Conservation (phyloP, 1,140 invertebrate genomes). For the Laupala kohalensis region DNA sequence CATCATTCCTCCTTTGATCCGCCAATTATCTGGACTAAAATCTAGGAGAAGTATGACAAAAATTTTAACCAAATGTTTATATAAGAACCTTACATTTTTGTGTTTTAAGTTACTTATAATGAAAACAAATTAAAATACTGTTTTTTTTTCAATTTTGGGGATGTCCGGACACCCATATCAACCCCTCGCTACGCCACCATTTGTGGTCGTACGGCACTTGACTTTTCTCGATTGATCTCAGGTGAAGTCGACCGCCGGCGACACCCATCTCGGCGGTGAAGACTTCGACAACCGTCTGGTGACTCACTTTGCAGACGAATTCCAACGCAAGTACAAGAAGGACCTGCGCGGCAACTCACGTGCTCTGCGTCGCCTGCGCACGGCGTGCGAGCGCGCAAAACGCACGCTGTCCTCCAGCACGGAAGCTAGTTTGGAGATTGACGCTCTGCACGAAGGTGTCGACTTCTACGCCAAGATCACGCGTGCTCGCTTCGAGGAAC, state of each 20-base stretch:
- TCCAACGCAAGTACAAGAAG: conserved; percentile 55
- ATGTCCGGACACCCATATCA: too few relatives aligned
- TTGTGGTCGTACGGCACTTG: too few relatives aligned
- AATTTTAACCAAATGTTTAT: too few relatives aligned
- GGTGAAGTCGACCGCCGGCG: conserved; percentile 55
- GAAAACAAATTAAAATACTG: too few relatives aligned
- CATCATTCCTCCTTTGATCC: too few relatives aligned
- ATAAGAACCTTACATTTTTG: too few relatives aligned
- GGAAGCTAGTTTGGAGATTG: conserved; percentile 57
- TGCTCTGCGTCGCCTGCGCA: conserved; percentile 55
- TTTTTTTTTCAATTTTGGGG: too few relatives aligned
- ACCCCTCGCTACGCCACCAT: too few relatives aligned
- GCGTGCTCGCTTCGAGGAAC: conserved; percentile 58
- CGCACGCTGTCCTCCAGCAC: conserved; percentile 50
- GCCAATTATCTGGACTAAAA: too few relatives aligned
- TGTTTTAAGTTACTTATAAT: too few relatives aligned
- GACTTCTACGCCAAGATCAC: conserved; percentile 80
- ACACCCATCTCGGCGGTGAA: conserved; percentile 69
- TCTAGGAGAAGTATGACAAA: too few relatives aligned
- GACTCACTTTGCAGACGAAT: conserved; percentile 52
- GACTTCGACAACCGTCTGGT: conserved; percentile 65
- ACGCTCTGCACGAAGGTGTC: conserved; percentile 59
- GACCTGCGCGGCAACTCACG: conserved; percentile 42
- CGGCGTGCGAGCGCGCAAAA: conserved; percentile 59
- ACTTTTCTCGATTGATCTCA: too few relatives aligned